These are phyloP conservation scores for Triplophysa bombifrons DNA, from an alignment of 2,797 vertebrate species.

Conservation along the genomic window DNA sequence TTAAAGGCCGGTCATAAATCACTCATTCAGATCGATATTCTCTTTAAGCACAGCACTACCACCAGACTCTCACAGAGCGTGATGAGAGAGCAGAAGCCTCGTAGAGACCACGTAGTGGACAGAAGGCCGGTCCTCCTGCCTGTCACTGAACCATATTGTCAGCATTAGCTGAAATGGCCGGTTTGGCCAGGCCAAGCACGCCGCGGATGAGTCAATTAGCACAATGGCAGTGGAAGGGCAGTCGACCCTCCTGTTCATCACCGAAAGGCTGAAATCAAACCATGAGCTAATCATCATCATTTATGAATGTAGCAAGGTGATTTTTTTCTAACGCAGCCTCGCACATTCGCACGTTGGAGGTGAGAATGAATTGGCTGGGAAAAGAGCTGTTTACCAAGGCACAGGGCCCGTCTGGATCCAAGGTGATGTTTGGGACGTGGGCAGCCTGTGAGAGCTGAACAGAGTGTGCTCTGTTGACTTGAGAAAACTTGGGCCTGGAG, in stretches of 20 bases:
- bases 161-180: conserved; percentile 32
- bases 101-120: conserved; percentile 42
- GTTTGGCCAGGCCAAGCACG: conserved; percentile 36
- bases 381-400: conserved; percentile 39
- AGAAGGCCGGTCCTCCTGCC: conserved; percentile 41
- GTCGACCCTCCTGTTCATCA: conserved; percentile 38
- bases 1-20: conserved; percentile 26
- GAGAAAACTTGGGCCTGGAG: conserved; percentile 16
- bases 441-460: conserved; percentile 18
- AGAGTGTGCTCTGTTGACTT: conserved; percentile 26
- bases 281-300: conserved; percentile 38
- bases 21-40: background rate
- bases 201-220: conserved; percentile 59
- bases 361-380: conserved; percentile 30
- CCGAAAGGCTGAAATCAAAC: conserved; percentile 34
- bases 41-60: background rate
- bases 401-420: conserved; percentile 42
- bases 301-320: conserved; percentile 43
- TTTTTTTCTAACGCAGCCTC: conserved; percentile 12
- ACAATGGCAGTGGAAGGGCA: conserved; percentile 43
- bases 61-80: background rate
- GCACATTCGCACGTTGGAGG: conserved; percentile 35
- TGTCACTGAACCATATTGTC: conserved; percentile 45
- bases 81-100: conserved; percentile 16
- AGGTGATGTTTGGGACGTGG: conserved; percentile 28